Evolutionary conservation across 2,797 vertebrate species (phyloP).

Genomic region (Heliangelus exortis): DNA sequence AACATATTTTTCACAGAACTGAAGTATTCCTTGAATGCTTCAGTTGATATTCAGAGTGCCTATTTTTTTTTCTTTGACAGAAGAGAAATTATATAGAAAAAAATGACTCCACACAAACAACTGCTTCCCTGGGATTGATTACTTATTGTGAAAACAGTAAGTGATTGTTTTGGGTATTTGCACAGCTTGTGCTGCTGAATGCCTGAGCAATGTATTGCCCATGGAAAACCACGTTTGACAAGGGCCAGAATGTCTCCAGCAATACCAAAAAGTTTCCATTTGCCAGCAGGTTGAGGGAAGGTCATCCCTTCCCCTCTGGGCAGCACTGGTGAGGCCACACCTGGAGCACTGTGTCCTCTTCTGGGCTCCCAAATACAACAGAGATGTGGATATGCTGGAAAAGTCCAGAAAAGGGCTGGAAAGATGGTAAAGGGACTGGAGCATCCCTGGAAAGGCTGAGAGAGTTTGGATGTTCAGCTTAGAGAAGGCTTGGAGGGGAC

Average conservation of each 20-base stretch:
- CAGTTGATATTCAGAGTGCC: not conserved
- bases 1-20: not conserved
- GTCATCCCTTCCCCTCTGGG: not conserved
- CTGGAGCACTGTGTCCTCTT: no score
- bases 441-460: not conserved
- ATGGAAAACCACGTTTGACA: not conserved
- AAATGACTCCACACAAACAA: not conserved
- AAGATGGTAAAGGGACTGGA: no score
- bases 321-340: not conserved
- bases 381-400: no score
- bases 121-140: not conserved
- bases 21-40: not conserved
- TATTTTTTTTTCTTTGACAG: not conserved
- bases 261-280: not conserved
- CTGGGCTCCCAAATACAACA: not conserved
- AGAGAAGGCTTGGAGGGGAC: not conserved
- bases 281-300: not conserved
- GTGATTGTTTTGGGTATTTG: not conserved
- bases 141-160: not conserved
- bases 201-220: not conserved
- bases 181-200: not conserved
- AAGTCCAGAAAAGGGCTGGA: not conserved
- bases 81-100: not conserved
- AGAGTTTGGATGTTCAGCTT: not conserved
- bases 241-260: not conserved